Conservation (phyloP, 2,888 invertebrate species). For the Slavum lentiscoides region DNA sequence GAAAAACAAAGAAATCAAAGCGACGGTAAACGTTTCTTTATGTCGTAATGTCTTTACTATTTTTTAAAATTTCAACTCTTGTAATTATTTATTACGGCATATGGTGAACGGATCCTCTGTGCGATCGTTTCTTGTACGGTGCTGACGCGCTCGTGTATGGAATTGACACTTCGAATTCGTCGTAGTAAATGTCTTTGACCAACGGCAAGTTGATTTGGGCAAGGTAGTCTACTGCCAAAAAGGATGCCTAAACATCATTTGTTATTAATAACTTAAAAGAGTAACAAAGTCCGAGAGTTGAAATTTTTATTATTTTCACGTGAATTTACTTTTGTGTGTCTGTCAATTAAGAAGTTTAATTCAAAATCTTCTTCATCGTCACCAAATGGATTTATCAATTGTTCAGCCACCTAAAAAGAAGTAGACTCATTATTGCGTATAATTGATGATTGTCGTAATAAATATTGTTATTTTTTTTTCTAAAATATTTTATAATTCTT, state of each 20-base stretch:
- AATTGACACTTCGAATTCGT: slow-evolving; percentile 61
- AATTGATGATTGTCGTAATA: too few relatives aligned
- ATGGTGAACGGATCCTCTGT: slow-evolving; percentile 65
- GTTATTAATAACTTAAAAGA: not conserved
- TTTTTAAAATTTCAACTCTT: not conserved
- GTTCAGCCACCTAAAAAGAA: slow-evolving; percentile 65
- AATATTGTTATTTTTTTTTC: not conserved
- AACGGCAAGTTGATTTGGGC: slow-evolving; percentile 64
- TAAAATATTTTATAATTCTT: not conserved
- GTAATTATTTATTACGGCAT: slow-evolving; percentile 63
- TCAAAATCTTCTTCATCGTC: slow-evolving; percentile 70
- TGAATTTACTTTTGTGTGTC: slow-evolving; percentile 64
- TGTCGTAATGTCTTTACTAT: not conserved
- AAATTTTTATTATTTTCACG: slow-evolving; percentile 4
- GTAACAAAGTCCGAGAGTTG: not conserved
- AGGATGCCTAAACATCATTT: slow-evolving; percentile 61
- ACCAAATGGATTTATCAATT: slow-evolving; percentile 69
- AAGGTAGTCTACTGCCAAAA: slow-evolving; percentile 65
- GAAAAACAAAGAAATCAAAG: slow-evolving; percentile 26
- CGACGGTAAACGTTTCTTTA: too few relatives aligned
- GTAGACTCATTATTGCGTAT: not conserved
- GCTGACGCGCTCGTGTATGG: slow-evolving; percentile 66
- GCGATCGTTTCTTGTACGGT: slow-evolving; percentile 64
- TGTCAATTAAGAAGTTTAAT: slow-evolving; percentile 67
- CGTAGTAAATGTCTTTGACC: slow-evolving; percentile 64